phyloP scores from a whole-genome alignment of 2,888 invertebrate species.

The Oeneis ivallda region DNA sequence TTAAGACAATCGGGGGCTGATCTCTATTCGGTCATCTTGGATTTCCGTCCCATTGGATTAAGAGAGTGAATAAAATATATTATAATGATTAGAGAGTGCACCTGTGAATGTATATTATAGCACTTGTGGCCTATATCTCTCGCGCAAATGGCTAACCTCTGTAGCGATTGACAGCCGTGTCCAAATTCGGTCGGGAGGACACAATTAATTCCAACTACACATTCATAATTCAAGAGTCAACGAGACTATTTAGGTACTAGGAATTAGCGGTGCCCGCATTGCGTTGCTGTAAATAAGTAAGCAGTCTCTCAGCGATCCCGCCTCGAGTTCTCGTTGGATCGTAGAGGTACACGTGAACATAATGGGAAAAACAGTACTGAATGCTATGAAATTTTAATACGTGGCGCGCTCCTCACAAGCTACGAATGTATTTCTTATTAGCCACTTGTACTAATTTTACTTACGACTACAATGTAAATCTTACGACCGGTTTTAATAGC shows the following conservation, averaged over 20 bases:
- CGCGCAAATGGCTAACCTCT: too few relatives aligned
- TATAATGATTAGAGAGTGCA: too few relatives aligned
- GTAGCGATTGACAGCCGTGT: too few relatives aligned
- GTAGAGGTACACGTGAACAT: slow-evolving; percentile 17
- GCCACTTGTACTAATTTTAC: background rate
- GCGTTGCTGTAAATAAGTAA: slow-evolving; percentile 37
- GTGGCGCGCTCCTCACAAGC: slow-evolving; percentile 8
- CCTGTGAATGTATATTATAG: too few relatives aligned
- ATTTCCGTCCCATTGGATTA: too few relatives aligned
- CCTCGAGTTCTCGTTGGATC: slow-evolving; percentile 16
- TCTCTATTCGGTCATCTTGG: too few relatives aligned
- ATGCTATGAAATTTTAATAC: slow-evolving; percentile 26
- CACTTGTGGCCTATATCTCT: too few relatives aligned
- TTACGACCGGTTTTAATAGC: too few relatives aligned
- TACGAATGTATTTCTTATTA: slow-evolving; percentile 17
- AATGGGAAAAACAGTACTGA: slow-evolving; percentile 21
- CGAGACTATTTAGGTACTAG: slow-evolving; percentile 23
- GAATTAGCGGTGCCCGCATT: slow-evolving; percentile 36
- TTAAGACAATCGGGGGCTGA: too few relatives aligned
- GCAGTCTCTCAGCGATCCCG: slow-evolving; percentile 31
- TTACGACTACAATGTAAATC: background rate
- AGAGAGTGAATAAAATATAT: too few relatives aligned
- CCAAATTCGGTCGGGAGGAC: too few relatives aligned
- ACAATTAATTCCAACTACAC: slow-evolving; percentile 1
- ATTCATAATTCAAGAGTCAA: slow-evolving; percentile 20